These are phyloP conservation scores for Willisornis vidua DNA, from an alignment of 2,113 vertebrate genomes.

Conservation along the genomic window DNA sequence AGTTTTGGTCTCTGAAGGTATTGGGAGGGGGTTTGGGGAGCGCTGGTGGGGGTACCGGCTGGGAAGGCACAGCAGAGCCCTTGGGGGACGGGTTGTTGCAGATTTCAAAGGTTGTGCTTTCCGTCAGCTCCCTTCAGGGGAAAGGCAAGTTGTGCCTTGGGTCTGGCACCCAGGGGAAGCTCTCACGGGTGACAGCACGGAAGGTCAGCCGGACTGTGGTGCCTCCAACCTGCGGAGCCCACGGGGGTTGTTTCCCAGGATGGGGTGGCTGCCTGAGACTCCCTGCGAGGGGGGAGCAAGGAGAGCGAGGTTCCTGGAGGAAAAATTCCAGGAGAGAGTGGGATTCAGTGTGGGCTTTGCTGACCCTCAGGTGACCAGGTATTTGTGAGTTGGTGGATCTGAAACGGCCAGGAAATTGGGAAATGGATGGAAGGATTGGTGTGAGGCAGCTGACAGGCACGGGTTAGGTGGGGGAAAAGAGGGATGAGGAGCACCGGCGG, in stretches of 20 bases:
- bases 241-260: fast-evolving
- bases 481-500: neutral
- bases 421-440: fast-evolving
- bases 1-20: neutral
- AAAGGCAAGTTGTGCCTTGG: neutral
- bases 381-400: neutral
- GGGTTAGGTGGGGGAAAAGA: neutral
- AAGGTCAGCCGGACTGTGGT: fast-evolving
- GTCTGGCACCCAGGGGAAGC: neutral
- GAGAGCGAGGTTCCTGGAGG: too few species aligned
- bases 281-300: neutral
- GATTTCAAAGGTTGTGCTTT: neutral
- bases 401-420: neutral
- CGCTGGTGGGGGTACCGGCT: fast-evolving
- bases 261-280: neutral
- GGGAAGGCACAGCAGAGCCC: neutral
- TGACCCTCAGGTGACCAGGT: neutral
- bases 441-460: fast-evolving
- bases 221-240: neutral
- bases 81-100: fast-evolving
- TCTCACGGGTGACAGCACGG: fast-evolving
- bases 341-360: neutral
- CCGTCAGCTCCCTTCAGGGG: fast-evolving
- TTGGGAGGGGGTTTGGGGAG: neutral
- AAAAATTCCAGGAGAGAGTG: neutral